Evolutionary conservation across 2,888 invertebrate species (phyloP), one percentile per base, ranked within the genome.

Genomic region (Apamea sordens): DNA sequence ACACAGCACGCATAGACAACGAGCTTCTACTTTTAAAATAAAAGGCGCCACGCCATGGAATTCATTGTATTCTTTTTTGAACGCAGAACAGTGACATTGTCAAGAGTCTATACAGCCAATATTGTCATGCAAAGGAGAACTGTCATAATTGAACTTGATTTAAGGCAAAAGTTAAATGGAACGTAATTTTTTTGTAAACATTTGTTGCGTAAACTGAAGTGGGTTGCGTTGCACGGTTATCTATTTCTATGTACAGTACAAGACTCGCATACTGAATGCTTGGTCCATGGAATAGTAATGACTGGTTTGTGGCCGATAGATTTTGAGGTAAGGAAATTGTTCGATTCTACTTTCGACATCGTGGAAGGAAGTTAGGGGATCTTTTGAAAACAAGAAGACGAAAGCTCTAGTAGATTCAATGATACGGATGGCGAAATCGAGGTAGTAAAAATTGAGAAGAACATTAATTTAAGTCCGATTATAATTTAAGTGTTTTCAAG

Each of bases 181-280:
- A 74, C 13, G n/a, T 47, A 56, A 68, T 80, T 83, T 67, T 84
- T 89, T 80, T 76, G 77, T 88, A 77, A 80, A 86, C 82, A 87
- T 64, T 59, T 21, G 53, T 87, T 89, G 67, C 85, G 80, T 81
- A 85, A 89, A 44, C 50, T 36, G 32, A 84, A 84, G 76, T 89
- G 56, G 80, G 82, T 78, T 84, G 73, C 70, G 64, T 84, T 84
- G 76, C 71, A 61, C 75, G 79, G 76, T 73, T 79, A 82, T 79
- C 67, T 68, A 83, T 74, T 86, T 65, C 36, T 63, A 50, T 47
- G 68, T 11, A 72, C 53, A n/a, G n/a, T 15, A 72, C 53, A 24
- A 73, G 63, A 21, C 79, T 44, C 69, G 88, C 77, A 88, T 89
- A 88, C 76, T 82, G 73, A 88, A 76, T 65, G n/a, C 61, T 59